phyloP scores from a whole-genome alignment of 2,797 vertebrate species.

The Falco biarmicus region DNA sequence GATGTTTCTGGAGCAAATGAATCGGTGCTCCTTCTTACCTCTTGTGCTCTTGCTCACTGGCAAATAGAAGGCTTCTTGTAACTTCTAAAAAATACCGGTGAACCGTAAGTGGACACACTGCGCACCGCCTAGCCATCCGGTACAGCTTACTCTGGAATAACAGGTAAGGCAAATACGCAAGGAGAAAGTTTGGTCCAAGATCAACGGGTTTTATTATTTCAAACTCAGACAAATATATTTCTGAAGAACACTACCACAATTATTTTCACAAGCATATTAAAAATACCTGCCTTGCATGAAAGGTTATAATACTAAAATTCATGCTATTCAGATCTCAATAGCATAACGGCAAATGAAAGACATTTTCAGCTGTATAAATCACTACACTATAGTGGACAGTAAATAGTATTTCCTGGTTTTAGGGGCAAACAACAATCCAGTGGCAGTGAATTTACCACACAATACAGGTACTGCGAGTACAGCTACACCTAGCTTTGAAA shows the following conservation, averaged over 20 bases:
- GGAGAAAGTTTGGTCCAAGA: conserved; percentile 78
- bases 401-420: conserved; percentile 69
- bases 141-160: not conserved
- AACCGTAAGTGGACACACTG: not conserved
- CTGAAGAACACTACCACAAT: conserved; percentile 77
- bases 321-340: conserved; percentile 81
- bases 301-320: conserved; percentile 75
- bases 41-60: not conserved
- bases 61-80: not conserved
- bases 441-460: conserved; percentile 70
- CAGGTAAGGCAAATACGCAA: not conserved
- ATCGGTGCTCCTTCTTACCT: not conserved
- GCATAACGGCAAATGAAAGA: conserved; percentile 80
- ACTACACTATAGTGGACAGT: conserved; percentile 64
- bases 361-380: conserved; percentile 66
- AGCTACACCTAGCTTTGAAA: not conserved
- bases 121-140: not conserved
- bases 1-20: not conserved
- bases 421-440: conserved; percentile 56
- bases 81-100: not conserved
- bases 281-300: conserved; percentile 65
- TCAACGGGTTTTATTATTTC: conserved; percentile 88
- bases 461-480: conserved; percentile 22
- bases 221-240: conserved; percentile 78
- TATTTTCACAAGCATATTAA: conserved; percentile 75